Conservation (phyloP, 2,797 vertebrate species). For the Anisognathus igniventris region DNA sequence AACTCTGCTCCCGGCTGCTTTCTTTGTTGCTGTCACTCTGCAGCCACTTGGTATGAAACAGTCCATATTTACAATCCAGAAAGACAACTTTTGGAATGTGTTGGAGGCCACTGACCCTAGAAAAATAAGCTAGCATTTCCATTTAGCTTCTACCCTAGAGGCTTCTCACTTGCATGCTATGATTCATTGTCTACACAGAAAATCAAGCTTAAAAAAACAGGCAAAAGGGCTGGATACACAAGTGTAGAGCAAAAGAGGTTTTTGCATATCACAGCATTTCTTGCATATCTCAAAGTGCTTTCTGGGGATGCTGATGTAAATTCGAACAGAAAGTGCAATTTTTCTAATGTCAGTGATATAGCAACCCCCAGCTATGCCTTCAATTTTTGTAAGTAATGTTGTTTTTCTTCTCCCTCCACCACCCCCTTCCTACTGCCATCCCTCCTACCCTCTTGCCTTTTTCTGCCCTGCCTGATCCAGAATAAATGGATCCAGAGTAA, state of each 20-base stretch:
- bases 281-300: neutral
- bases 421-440: neutral
- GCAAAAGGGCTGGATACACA: neutral
- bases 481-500: too few relatives aligned
- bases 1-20: neutral
- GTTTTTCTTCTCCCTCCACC: neutral
- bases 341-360: neutral
- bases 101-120: neutral
- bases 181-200: neutral
- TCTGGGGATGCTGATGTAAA: neutral
- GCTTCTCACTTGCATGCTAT: neutral
- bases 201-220: neutral
- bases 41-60: neutral
- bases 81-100: neutral
- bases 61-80: neutral
- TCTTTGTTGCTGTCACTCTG: neutral
- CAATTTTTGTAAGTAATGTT: neutral
- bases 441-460: rapidly evolving
- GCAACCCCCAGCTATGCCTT: neutral
- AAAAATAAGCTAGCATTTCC: neutral
- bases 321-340: neutral
- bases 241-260: neutral
- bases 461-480: neutral
- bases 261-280: neutral
- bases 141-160: neutral